Percentiles rank a stretch among this genome's conserved stretches.
Conservation (phyloP, 2,888 invertebrate genomes). For the Watsonalla cultraria region DNA sequence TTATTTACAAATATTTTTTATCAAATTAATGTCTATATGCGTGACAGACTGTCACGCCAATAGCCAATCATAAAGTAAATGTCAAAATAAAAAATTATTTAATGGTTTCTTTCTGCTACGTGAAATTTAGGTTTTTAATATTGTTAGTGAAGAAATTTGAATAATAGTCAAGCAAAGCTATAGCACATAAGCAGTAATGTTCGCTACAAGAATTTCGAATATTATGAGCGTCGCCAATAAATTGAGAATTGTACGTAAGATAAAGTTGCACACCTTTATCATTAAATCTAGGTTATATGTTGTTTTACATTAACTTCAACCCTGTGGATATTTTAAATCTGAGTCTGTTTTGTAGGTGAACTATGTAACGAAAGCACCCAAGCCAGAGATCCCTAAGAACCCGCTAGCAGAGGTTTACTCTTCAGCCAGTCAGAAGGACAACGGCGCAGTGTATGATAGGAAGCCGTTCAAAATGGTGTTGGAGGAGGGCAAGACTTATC, state of each 20-base stretch:
- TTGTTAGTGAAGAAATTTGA: too few species aligned
- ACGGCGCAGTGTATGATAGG: conserved; percentile 91
- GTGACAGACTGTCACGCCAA: too few species aligned
- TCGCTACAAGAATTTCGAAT: conserved; percentile 10
- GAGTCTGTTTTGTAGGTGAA: conserved; percentile 29
- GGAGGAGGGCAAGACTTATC: conserved; percentile 87
- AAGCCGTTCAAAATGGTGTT: conserved; percentile 90
- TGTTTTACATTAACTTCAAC: too few species aligned
- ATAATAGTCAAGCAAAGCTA: too few species aligned
- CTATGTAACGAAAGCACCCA: conserved; percentile 59
- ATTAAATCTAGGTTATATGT: too few species aligned
- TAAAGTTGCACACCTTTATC: too few species aligned
- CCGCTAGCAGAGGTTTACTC: conserved; percentile 78
- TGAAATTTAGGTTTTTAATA: too few species aligned
- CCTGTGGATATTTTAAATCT: neutral
- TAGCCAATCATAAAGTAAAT: too few species aligned
- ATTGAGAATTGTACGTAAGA: conserved; percentile 3
- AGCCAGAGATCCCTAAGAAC: conserved; percentile 83
- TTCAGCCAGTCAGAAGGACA: conserved; percentile 80
- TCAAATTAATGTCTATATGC: too few species aligned
- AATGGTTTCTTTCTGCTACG: too few species aligned
- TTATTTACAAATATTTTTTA: too few species aligned
- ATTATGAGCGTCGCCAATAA: neutral
- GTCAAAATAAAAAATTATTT: too few species aligned
- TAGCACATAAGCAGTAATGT: conserved; percentile 10